Evolutionary conservation across 2,113 vertebrate genomes (phyloP), one percentile per base, ranked within the genome.

Genomic region (Eudorcas thomsonii): DNA sequence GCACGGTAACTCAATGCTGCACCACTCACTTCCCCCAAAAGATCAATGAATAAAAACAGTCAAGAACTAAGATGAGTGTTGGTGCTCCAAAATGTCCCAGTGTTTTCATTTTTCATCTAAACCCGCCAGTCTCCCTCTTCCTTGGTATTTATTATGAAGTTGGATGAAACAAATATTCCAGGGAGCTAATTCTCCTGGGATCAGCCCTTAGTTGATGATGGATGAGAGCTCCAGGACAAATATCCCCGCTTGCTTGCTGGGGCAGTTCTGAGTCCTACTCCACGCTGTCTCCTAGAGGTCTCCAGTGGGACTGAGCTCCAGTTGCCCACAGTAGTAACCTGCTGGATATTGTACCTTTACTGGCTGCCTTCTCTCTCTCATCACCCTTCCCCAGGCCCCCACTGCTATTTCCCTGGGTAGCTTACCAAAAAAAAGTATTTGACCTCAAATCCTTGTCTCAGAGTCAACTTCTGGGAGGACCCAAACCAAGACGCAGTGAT

Each of bases 101-200:
- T 81, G 33, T 39, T 94, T 93, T 93, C n/a, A 39, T 33, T 96
- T 94, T 94, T 77, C 39, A 91, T 93, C 43, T 55, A 88, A 97
- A 88, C 62, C 45, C 77, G 14, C 13, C 21, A 1, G 23, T 85
- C 39, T 92, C 59, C 82, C 54, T 90, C 43, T 89, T 88, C 43
- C 39, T 97, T 94, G n/a, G 26, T 60, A 90, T 96, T 93, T 90
- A 52, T 48, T 16, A 19, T 50, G 52, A 96, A 85, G 14, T 54
- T 91, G 26, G 74, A 28, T n/a, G 39, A 89, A 95, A 55, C 64
- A 64, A 80, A 64, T 87, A 43, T 4, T 83, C 23, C 54, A 82
- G 4, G 16, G 36, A 92, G 71, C 33, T 43, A 62, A 97, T 90
- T 81, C 13, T 23, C 45, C 67, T 81, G 55, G 48, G 59, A 91